Percentiles rank a stretch among this genome's conserved stretches.
phyloP scores from a whole-genome alignment of 1,140 invertebrate genomes.

The Cydia pomonella region DNA sequence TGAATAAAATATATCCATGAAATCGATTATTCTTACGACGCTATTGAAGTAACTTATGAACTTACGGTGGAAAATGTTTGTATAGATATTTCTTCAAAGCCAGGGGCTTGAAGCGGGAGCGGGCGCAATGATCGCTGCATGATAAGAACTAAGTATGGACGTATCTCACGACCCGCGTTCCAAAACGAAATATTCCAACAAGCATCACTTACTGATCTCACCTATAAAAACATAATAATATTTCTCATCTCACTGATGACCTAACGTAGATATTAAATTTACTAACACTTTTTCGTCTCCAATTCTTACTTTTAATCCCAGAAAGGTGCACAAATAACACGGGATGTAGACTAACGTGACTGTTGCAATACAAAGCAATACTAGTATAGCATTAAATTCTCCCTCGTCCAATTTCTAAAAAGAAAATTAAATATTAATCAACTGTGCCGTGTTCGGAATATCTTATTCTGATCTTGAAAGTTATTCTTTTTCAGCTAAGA shows the following conservation, averaged over 20 bases:
- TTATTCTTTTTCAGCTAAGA: background rate
- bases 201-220: conserved; percentile 55
- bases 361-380: conserved; percentile 50
- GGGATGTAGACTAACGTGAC: conserved; percentile 53
- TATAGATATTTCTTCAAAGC: conserved; percentile 61
- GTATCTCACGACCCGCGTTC: conserved; percentile 52
- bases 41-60: conserved; percentile 29
- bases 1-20: conserved; percentile 23
- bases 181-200: conserved; percentile 63
- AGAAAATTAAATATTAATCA: conserved; percentile 33
- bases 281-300: background rate
- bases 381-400: conserved; percentile 52
- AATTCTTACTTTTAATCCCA: conserved; percentile 51
- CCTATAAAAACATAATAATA: conserved; percentile 40
- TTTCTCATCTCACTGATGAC: background rate
- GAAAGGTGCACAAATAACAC: conserved; percentile 56
- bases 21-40: conserved; percentile 2
- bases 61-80: conserved; percentile 66
- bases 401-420: conserved; percentile 59
- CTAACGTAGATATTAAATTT: background rate
- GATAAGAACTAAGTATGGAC: conserved; percentile 60
- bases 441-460: conserved; percentile 10
- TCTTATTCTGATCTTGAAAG: conserved; percentile 1
- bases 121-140: conserved; percentile 60
- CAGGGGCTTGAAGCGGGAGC: conserved; percentile 52